A percentile compares a stretch with the other conserved stretches of the same genome.
Evolutionary conservation across 2,113 vertebrate genomes (phyloP).

Genomic region (Asarcornis scutulata): DNA sequence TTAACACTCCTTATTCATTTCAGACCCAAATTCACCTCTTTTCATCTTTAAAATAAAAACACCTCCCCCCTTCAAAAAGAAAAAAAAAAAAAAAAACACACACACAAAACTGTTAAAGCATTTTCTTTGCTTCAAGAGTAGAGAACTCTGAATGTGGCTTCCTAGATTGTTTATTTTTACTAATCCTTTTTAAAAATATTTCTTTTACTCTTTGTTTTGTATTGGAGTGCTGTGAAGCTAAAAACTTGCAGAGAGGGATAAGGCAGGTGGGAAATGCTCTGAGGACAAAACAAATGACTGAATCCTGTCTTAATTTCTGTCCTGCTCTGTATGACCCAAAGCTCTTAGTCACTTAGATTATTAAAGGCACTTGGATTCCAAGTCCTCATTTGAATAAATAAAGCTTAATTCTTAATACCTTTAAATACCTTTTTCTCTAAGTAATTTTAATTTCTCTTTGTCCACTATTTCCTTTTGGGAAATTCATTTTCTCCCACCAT

Average conservation of each 20-base stretch:
- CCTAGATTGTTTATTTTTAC: not conserved
- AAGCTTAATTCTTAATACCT: not conserved
- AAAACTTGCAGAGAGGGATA: not conserved
- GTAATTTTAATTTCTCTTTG: not conserved
- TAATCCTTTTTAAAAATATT: not conserved
- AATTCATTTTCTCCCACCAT: not conserved
- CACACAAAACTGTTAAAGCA: not conserved
- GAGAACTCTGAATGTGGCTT: not conserved
- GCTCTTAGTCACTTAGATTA: not conserved
- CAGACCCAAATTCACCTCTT: not conserved
- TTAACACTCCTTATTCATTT: not conserved
- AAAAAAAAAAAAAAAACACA: not conserved
- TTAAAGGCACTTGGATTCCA: not conserved
- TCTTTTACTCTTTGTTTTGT: not conserved
- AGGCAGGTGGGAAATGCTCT: not conserved
- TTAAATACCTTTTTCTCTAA: not conserved
- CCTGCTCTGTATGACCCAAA: not conserved
- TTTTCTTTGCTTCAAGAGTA: not conserved
- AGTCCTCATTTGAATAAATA: not conserved
- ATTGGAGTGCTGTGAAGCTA: not conserved
- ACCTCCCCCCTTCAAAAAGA: rapidly evolving
- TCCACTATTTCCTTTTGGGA: not conserved
- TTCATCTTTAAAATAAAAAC: not conserved
- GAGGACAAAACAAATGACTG: not conserved
- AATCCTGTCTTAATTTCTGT: not conserved